These are phyloP conservation scores for Lytechinus variegatus DNA, from an alignment of 35 echinoderm and acorn worm genomes.

Conservation along the genomic window DNA sequence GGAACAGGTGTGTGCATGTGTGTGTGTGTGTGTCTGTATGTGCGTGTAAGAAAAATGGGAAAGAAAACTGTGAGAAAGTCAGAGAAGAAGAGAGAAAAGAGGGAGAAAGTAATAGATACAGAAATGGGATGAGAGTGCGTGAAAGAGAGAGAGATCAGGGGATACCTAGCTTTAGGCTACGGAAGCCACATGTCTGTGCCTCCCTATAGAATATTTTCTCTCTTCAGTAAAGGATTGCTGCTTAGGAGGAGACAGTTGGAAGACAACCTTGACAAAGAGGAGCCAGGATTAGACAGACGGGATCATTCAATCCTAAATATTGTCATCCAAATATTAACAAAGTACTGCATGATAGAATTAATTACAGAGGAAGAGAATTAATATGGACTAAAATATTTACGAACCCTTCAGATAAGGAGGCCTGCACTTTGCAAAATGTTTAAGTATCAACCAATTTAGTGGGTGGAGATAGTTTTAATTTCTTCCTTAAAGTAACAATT, in stretches of 20 bases:
- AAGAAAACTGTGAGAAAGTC: not conserved
- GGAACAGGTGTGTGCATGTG: too few relatives aligned
- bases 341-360: not conserved
- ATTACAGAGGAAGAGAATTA: not conserved
- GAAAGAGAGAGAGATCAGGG: not conserved
- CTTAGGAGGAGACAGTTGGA: conserved; percentile 2
- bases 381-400: not conserved
- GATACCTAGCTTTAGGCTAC: conserved; percentile 9
- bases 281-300: not conserved
- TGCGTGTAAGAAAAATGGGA: too few relatives aligned
- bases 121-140: not conserved
- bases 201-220: not conserved
- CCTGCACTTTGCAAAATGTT: not conserved
- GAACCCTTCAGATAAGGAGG: not conserved
- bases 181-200: not conserved
- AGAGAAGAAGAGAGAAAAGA: not conserved
- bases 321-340: not conserved
- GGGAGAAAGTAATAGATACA: not conserved
- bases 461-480: too few relatives aligned
- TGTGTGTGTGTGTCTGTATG: not conserved
- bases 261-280: not conserved
- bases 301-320: not conserved
- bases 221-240: not conserved
- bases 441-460: too few relatives aligned
- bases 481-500: too few relatives aligned